A percentile compares a stretch with the other conserved stretches of the same genome.
phyloP scores from a whole-genome alignment of 2,797 vertebrate species.

The Premnoplex brunnescens region DNA sequence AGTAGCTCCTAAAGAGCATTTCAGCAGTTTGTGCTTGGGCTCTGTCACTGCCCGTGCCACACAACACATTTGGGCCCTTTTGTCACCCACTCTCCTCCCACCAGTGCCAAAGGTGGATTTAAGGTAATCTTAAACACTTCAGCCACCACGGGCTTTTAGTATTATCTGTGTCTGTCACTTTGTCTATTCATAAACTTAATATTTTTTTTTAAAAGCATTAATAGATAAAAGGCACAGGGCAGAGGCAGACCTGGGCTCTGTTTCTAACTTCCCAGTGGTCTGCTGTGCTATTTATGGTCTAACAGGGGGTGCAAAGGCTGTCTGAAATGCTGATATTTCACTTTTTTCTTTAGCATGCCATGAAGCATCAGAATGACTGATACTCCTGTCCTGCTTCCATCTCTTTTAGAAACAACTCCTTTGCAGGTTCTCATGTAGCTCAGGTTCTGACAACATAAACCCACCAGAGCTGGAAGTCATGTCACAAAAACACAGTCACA shows the following conservation, averaged over 20 bases:
- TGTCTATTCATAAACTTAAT: neutral
- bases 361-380: neutral
- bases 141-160: neutral
- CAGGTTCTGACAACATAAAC: neutral
- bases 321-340: neutral
- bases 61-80: constrained; percentile 6
- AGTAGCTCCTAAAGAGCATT: constrained; percentile 40
- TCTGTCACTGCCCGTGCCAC: constrained; percentile 9
- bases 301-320: neutral
- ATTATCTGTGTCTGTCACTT: neutral
- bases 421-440: neutral
- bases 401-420: neutral
- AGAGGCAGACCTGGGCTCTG: neutral
- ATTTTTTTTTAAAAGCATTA: neutral
- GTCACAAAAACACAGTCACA: neutral
- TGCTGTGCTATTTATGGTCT: neutral
- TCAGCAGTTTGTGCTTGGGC: constrained; percentile 38
- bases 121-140: neutral
- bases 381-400: neutral
- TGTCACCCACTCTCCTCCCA: neutral
- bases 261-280: neutral
- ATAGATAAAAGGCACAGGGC: neutral
- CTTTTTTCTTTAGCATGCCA: neutral
- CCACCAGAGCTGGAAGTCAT: neutral
- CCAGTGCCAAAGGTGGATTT: neutral